phyloP scores from a whole-genome alignment of 2,888 invertebrate species.

The Heteropelma amictum region DNA sequence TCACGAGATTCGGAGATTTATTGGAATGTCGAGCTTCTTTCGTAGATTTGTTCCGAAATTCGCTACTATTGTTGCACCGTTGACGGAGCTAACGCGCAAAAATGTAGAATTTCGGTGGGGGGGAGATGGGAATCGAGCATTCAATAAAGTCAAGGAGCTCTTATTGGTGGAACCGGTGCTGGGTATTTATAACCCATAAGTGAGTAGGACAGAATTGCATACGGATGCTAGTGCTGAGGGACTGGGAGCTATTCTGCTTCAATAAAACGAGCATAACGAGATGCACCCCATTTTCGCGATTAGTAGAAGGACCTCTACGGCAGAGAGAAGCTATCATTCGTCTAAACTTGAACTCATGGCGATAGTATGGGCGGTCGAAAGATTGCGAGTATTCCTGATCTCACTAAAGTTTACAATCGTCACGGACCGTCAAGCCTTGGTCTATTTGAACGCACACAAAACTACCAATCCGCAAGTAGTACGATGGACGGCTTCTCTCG shows the following conservation, averaged over 20 bases:
- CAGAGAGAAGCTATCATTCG: constrained; percentile 14
- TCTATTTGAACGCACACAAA: constrained; percentile 8
- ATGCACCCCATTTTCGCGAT: constrained; percentile 10
- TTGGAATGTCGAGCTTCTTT: constrained; percentile 29
- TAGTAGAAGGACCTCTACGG: constrained; percentile 1
- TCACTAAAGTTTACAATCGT: constrained; percentile 55
- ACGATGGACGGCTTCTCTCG: not conserved
- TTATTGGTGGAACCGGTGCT: constrained; percentile 22
- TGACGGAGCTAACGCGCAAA: constrained; percentile 18
- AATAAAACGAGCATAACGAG: not conserved
- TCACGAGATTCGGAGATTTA: constrained; percentile 34
- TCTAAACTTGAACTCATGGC: constrained; percentile 19
- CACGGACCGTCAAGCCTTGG: constrained; percentile 52
- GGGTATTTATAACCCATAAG: constrained; percentile 36
- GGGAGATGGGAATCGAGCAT: constrained; percentile 9
- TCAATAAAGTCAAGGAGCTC: constrained; percentile 19
- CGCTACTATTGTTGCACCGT: constrained; percentile 3
- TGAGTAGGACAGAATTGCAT: not conserved
- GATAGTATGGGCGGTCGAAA: constrained; percentile 24
- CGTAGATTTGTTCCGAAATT: constrained; percentile 32
- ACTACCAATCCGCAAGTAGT: constrained; percentile 22
- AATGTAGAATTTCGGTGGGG: constrained; percentile 16
- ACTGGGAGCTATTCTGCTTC: constrained; percentile 1
- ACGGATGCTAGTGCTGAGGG: constrained; percentile 12
- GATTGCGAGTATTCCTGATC: constrained; percentile 18